Conservation (phyloP, 1,140 invertebrate genomes). For the Papilio aristodemus region DNA sequence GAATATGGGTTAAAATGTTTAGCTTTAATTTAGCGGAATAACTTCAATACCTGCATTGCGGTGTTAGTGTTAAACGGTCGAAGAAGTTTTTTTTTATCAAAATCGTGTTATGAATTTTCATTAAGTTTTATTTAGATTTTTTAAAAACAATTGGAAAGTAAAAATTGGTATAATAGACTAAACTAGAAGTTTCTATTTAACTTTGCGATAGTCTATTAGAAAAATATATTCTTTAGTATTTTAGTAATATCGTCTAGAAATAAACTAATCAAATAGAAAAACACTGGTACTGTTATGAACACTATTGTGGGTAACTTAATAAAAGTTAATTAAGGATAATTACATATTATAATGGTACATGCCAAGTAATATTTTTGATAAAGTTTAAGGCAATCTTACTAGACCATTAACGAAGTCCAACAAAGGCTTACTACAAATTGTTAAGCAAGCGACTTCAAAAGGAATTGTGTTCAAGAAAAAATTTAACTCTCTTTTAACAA, state of each 20-base stretch:
- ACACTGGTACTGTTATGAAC: too few species aligned
- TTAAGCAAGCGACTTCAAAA: background rate
- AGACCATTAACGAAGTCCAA: background rate
- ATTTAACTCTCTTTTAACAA: slow-evolving; percentile 13
- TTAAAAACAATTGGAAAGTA: too few species aligned
- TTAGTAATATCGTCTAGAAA: too few species aligned
- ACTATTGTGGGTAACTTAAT: too few species aligned
- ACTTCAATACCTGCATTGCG: slow-evolving; percentile 2
- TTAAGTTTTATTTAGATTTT: too few species aligned
- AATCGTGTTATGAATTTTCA: background rate
- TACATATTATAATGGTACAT: too few species aligned
- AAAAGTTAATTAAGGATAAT: too few species aligned
- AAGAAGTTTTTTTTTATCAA: background rate
- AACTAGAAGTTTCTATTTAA: too few species aligned
- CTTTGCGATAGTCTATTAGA: too few species aligned
- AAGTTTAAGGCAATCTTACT: background rate
- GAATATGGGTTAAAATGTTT: slow-evolving; percentile 3
- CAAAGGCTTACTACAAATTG: background rate
- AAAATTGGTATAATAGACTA: too few species aligned
- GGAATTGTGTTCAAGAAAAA: background rate
- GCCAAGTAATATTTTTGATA: background rate
- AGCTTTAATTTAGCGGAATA: slow-evolving; percentile 2
- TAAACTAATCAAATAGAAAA: too few species aligned
- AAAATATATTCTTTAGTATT: too few species aligned
- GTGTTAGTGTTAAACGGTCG: background rate